Percentiles rank a stretch among this genome's conserved stretches.
Evolutionary conservation across 2,113 vertebrate species (phyloP).

Genomic region (Aythya baeri): DNA sequence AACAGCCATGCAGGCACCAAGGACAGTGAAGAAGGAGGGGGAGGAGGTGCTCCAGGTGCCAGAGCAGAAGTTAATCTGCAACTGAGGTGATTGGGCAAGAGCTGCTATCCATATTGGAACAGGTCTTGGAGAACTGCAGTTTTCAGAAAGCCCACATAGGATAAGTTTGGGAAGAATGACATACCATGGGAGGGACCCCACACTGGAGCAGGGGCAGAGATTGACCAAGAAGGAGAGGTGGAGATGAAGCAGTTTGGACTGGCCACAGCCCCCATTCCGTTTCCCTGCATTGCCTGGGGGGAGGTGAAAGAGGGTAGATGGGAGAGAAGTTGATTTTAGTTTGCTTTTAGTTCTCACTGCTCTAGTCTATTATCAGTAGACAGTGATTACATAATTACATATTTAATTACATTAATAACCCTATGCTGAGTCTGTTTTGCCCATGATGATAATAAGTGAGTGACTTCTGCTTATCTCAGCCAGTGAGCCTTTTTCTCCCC

Average conservation of each 20-base stretch:
- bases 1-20: background rate
- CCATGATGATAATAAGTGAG: background rate
- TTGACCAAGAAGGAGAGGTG: background rate
- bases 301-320: background rate
- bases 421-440: background rate
- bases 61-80: background rate
- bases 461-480: background rate
- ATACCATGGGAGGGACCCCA: background rate
- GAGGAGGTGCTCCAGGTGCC: background rate
- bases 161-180: background rate
- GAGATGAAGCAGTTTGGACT: background rate
- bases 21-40: background rate
- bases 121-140: background rate
- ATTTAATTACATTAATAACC: background rate
- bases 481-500: background rate
- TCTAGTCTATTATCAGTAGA: background rate
- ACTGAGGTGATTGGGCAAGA: background rate
- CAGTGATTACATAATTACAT: background rate
- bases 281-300: background rate
- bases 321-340: background rate
- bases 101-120: background rate
- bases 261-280: background rate
- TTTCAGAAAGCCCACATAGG: background rate
- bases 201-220: background rate
- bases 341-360: background rate